Base-by-base conservation (phyloP, 2,797 vertebrate genomes). In the Neosilurus hyrtlii region DNA sequence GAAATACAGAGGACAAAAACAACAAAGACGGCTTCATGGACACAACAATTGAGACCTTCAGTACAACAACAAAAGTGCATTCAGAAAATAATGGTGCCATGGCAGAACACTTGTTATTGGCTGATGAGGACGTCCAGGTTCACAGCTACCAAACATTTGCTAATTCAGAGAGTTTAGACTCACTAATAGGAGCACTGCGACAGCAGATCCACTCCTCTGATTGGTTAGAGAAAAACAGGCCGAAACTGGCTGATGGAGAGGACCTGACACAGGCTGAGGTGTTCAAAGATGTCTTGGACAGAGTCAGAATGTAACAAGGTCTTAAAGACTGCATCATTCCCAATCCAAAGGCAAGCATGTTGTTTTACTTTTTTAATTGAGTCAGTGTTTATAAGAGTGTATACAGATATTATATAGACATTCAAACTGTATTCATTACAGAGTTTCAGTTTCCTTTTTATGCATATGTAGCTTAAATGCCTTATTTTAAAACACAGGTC, bases 191-290 rank as follows among this genome's bases (percentile, higher is more conserved):
- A 74, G 94, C 95, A 5, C 91, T 97, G 68, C 93, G 94, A 85
- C 93, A 96, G 54, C 96, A 98, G 89, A 96, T 97, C 90, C 94
- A 92, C 81, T 94, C 96, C 0, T 95, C 95, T 0, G 92, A 96
- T 92, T 97, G 95, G 96, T 90, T 96, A 62, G 93, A 94, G 91
- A 95, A 95, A 89, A 96, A 94, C 78, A 94, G 93, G 81, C 95
- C 94, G 0, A 92, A 95, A 84, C 91, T 91, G 56, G 91, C 94
- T 85, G 91, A 93, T 4, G 93, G 93, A 88, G 95, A 95, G 86
- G 94, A 95, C 67, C 95, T 94, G 8, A 92, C 92, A 83, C 91
- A 94, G 77, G 89, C 93, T 16, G 93, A 94, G 59, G 94, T 95
- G 68, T 96, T 95, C 85, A 93, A 91, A 89, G 92, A 91, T 37